Evolutionary conservation across 1,140 invertebrate species (phyloP).

Genomic region (Drosophila bifasciata): DNA sequence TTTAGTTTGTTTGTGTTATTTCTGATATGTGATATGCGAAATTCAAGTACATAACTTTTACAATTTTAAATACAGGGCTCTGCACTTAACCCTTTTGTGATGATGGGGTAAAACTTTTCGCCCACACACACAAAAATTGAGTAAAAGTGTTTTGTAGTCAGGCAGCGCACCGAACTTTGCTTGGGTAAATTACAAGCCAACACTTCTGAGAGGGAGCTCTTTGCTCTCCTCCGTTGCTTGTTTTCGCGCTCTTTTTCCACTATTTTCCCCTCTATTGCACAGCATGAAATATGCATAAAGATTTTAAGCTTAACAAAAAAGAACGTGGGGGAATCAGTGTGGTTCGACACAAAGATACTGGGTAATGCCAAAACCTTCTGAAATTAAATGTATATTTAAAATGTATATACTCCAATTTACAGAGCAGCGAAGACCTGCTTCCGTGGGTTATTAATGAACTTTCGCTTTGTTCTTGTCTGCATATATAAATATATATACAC

Average conservation of each 20-base stretch:
- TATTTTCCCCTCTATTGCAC: slow-evolving; percentile 33
- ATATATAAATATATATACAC: too few species aligned
- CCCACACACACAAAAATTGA: slow-evolving; percentile 8
- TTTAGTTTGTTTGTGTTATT: slow-evolving; percentile 1
- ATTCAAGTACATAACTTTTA: slow-evolving; percentile 16
- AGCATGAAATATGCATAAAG: slow-evolving; percentile 46
- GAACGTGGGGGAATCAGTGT: too few species aligned
- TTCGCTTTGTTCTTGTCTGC: too few species aligned
- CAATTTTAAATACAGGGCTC: slow-evolving; percentile 21
- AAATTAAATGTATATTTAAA: too few species aligned
- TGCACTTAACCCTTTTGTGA: slow-evolving; percentile 39
- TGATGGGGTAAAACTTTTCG: slow-evolving; percentile 27
- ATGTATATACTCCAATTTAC: too few species aligned
- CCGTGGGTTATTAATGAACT: too few species aligned
- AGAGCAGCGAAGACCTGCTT: too few species aligned
- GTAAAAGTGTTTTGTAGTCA: slow-evolving; percentile 14
- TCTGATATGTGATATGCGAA: slow-evolving; percentile 10
- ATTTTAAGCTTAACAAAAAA: slow-evolving; percentile 18
- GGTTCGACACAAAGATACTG: too few species aligned
- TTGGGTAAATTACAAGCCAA: slow-evolving; percentile 44
- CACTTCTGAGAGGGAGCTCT: too few species aligned
- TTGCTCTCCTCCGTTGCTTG: too few species aligned
- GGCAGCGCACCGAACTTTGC: slow-evolving; percentile 17
- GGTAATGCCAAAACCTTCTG: too few species aligned
- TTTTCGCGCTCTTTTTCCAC: slow-evolving; percentile 34